Percentiles rank a stretch among this genome's conserved stretches.
Evolutionary conservation across 2,888 invertebrate genomes (phyloP).

Genomic region (Lasioglossum leucozonium): DNA sequence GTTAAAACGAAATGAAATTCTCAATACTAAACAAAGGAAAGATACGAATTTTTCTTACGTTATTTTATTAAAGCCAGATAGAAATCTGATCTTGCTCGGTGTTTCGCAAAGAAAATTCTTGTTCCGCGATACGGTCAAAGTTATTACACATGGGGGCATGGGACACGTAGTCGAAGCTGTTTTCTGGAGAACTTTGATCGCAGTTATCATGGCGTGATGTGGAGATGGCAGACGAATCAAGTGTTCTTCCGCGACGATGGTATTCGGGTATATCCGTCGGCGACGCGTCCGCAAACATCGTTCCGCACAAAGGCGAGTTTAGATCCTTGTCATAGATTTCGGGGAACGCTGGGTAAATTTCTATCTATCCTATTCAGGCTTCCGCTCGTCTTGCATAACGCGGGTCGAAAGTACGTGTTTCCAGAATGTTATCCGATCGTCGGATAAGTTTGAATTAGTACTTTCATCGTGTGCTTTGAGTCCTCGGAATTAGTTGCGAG

Average conservation of each 20-base stretch:
- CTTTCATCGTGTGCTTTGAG: constrained; percentile 36
- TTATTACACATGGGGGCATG: neutral
- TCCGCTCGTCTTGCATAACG: constrained; percentile 36
- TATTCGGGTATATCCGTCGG: constrained; percentile 19
- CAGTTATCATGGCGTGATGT: constrained; percentile 2
- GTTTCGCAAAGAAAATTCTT: neutral
- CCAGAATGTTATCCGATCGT: constrained; percentile 50
- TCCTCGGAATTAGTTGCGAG: constrained; percentile 37
- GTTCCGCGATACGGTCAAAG: neutral
- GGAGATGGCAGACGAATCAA: constrained; percentile 18
- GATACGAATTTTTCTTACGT: neutral
- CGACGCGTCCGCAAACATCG: constrained; percentile 49
- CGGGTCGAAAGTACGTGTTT: constrained; percentile 45
- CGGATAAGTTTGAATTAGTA: constrained; percentile 58
- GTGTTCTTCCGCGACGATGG: constrained; percentile 25
- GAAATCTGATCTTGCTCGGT: neutral
- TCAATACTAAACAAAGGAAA: neutral
- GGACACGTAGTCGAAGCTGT: neutral
- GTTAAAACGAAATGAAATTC: no score
- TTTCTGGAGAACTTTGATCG: neutral
- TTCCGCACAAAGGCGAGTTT: constrained; percentile 47
- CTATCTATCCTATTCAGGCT: constrained; percentile 43
- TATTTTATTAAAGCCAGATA: neutral
- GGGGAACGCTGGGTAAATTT: constrained; percentile 47
- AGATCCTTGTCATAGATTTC: constrained; percentile 50